Evolutionary conservation across 2,113 vertebrate species (phyloP), one percentile per base, ranked within the genome.

Genomic region (Brienomyrus longianalis): DNA sequence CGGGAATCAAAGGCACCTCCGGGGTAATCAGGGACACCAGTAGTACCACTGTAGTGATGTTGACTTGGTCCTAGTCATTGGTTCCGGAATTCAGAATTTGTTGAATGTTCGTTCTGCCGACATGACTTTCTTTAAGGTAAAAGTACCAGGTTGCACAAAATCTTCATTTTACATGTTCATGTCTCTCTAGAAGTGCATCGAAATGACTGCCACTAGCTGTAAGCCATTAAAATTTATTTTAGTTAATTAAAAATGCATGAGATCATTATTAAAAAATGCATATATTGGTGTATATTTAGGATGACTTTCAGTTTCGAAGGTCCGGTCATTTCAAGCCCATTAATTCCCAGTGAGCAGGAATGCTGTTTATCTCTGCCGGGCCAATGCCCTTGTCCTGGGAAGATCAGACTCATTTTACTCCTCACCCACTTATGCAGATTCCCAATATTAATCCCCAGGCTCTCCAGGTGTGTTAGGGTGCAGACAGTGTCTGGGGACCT

Each of bases 251-350:
- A 84, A 48, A 84, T 84, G 47, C 50, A 52, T 48, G 50, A 86
- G 45, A n/a, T 86, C 50, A 31, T 86, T 35, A 48, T 86, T 51
- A 43, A 48, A 48, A 48, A 85, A 50, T 48, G 7, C 19, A 45
- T 86, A 31, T 86, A 86, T 86, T 35, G 27, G n/a, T 52, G 27
- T 86, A 54, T 48, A 86, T 87, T 56, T 45, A 88, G n/a, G 39
- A 17, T 56, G 51, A 48, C 35, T 88, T 51, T 35, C 8, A 77
- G 85, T 27, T 50, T 77, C 27, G 27, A 88, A 51, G 10, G 66
- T 77, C 59, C 56, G 13, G 23, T 88, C 87, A 45, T 70, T 66
- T n/a, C 23, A 5, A 11, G 23, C 51, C 50, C 50, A 54, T 87
- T 87, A 87, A 87, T 87, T 35, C 52, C 51, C 56, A 56, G 50